These are phyloP conservation scores for Yponomeuta cagnagella DNA, from an alignment of 2,888 invertebrate species.

Conservation along the genomic window DNA sequence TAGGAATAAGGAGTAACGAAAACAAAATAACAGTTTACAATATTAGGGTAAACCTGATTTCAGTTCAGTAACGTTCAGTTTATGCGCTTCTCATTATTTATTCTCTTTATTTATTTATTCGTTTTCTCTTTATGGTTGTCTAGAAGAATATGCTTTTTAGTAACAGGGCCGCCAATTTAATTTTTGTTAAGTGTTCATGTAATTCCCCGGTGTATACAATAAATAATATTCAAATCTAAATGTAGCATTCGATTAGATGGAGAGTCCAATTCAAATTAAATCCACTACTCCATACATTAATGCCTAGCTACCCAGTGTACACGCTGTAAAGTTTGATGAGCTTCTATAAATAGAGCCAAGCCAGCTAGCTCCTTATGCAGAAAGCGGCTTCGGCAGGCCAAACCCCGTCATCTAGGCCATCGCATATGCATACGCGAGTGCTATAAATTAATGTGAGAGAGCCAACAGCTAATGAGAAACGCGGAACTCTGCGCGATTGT, in stretches of 20 bases:
- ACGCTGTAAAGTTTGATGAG: background rate
- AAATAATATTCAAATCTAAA: no score
- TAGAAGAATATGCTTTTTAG: no score
- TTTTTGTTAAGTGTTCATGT: no score
- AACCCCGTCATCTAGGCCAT: slow-evolving; percentile 25
- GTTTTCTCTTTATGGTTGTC: no score
- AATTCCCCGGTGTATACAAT: no score
- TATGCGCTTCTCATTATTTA: no score
- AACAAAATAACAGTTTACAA: background rate
- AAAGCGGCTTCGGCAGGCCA: background rate
- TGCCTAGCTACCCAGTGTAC: background rate
- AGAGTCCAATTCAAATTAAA: no score
- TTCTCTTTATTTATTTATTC: no score
- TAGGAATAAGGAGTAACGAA: background rate
- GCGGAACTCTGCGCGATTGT: slow-evolving; percentile 41
- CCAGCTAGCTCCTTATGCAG: background rate
- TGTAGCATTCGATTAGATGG: no score
- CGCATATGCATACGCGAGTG: slow-evolving; percentile 41
- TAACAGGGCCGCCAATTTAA: no score
- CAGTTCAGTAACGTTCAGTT: background rate
- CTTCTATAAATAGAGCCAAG: background rate
- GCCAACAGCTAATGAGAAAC: slow-evolving; percentile 41
- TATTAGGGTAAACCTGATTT: background rate
- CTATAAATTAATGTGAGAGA: slow-evolving; percentile 47
- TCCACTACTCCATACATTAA: background rate